Base-by-base conservation (phyloP, 1,140 invertebrate species). In the Megalonaias nervosa region DNA sequence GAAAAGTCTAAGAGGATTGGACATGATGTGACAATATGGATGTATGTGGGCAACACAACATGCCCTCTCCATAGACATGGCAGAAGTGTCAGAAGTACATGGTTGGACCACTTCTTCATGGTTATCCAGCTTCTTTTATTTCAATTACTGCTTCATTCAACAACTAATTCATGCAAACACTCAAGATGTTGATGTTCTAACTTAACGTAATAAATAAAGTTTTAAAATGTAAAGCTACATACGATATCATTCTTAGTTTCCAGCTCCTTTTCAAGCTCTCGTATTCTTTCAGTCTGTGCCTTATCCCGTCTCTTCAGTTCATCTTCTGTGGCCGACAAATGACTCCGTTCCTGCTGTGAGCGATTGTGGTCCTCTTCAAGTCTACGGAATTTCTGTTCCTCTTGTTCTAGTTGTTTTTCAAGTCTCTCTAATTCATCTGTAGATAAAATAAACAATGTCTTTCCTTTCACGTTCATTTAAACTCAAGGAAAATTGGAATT, bases 231-330 rank as follows among this genome's bases (percentile, higher is more conserved):
- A 48, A 6, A 48, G 38, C 59, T 31, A 77, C 83, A 81, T 72
- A 90, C 88, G 83, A 89, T 67, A 62, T 89, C 89, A 76, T 89
- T 84, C 71, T 90, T 90, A 6, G 87, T 85, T 14, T 83, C 59
- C 9, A 90, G 67, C 77, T 90, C 87, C 62, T 80, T 74, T 67
- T 89, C 85, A 56, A 90, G 64, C 23, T 87, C 82, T 62, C 86
- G 77, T 23, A 90, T 77, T 38, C 83, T 67, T 2, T 85, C 83
- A 17, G 76, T 66, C 26, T 82, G 74, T 48, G 79, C 48, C 64
- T 72, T 78, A 58, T 89, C 84, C 61, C 82, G 81, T 19, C 81
- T 77, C 38, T 79, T 67, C 48, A 81, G 62, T 60, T 89, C 80
- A 17, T 83, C 82, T 56, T 86, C 80, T 11, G 82, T 82, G 16